Percentiles rank a stretch among this genome's conserved stretches.
These are phyloP conservation scores for Protodeltote pygarga DNA, from an alignment of 2,888 invertebrate genomes.

Conservation along the genomic window DNA sequence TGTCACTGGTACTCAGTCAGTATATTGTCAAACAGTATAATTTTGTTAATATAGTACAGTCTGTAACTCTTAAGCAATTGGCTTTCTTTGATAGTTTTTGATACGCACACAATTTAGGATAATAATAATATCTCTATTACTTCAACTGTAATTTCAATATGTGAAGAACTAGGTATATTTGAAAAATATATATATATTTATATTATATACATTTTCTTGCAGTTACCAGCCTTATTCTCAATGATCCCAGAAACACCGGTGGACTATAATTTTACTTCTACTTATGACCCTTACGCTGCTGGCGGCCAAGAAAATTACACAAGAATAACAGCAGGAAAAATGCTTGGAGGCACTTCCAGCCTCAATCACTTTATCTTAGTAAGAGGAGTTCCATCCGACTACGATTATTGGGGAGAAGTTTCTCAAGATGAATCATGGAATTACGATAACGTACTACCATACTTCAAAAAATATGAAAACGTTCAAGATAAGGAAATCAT, in stretches of 20 bases:
- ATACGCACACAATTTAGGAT: too few relatives aligned
- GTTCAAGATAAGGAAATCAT: constrained; percentile 16
- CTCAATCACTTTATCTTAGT: constrained; percentile 20
- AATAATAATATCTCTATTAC: too few relatives aligned
- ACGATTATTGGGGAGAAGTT: constrained; percentile 8
- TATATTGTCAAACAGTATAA: too few relatives aligned
- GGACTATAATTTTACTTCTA: constrained; percentile 24
- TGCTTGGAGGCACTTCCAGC: constrained; percentile 23
- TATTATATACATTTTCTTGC: neutral
- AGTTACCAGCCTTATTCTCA: constrained; percentile 15
- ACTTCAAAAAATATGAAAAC: constrained; percentile 26
- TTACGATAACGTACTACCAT: constrained; percentile 15
- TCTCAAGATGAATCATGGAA: constrained; percentile 13
- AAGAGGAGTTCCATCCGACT: constrained; percentile 3
- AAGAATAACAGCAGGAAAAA: constrained; percentile 22
- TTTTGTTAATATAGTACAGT: too few relatives aligned
- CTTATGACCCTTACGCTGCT: constrained; percentile 8
- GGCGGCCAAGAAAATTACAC: constrained; percentile 14
- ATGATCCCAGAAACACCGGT: constrained; percentile 1
- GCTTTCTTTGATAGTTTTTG: too few relatives aligned
- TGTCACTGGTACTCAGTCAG: too few relatives aligned
- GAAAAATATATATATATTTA: too few relatives aligned
- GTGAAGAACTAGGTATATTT: too few relatives aligned
- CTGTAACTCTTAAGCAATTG: too few relatives aligned
- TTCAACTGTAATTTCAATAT: too few relatives aligned